Evolutionary conservation across 1,140 invertebrate species (phyloP), one percentile per base, ranked within the genome.

Genomic region (Muscidifurax raptorellus): DNA sequence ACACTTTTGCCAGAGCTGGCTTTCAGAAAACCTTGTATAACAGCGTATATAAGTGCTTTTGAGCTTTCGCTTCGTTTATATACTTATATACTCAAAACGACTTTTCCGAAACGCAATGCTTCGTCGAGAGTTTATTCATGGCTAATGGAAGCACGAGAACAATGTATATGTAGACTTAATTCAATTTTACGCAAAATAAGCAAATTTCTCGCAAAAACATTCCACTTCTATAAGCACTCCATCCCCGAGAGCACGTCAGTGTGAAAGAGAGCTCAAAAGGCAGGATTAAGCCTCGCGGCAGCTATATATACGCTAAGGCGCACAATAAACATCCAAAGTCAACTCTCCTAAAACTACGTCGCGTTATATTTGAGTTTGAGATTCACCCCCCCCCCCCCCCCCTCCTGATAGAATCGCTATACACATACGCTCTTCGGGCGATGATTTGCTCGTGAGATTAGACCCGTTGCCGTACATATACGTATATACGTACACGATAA

Each of bases 391-490:
- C 10, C 32, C 22, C 5, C 32, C 40, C 47, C 47, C n/a, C n/a
- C n/a, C n/a, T n/a, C n/a, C 69, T 25, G 44, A 25, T 82, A 44
- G 59, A 82, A 82, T 82, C 52, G 66, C 47, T 52, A 78, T 76
- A 36, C 30, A 7, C 4, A n/a, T 9, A 9, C 22, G 6, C 52
- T 59, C 22, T 32, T 59, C 22, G 22, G 22, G 52, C 6, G 22
- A 18, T 44, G 66, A 83, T 83, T 83, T 83, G 82, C 82, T 77
- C 76, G 18, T 66, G 76, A 78, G 40, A 83, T 83, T 71, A 77
- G 40, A n/a, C 28, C 3, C n/a, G n/a, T n/a, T n/a, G 59, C 36
- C 44, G 36, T 36, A n/a, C n/a, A n/a, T n/a, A n/a, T n/a, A n/a
- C 12, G 3, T 28, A 9, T 28, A 9, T 66, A 66, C 77, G 74